Percentiles rank a stretch among this genome's conserved stretches.
Evolutionary conservation across 2,113 vertebrate genomes (phyloP).

Genomic region (Pogona vitticeps): DNA sequence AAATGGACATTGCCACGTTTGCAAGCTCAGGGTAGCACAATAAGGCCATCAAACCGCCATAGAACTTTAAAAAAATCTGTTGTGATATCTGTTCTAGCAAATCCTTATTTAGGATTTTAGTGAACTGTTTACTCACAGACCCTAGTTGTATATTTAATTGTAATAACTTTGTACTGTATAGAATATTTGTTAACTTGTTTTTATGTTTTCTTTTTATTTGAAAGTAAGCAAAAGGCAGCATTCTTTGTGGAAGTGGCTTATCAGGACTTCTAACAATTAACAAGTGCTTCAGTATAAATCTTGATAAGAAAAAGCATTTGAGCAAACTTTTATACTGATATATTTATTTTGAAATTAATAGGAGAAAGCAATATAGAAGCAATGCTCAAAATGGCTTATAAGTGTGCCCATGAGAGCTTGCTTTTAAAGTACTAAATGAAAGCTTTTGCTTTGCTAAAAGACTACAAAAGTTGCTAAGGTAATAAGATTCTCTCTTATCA

Average conservation of each 20-base stretch:
- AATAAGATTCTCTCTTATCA: slow-evolving; percentile 75
- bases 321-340: slow-evolving; percentile 49
- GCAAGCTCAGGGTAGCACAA: slow-evolving; percentile 39
- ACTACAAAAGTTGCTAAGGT: slow-evolving; percentile 77
- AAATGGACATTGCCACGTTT: slow-evolving; percentile 37
- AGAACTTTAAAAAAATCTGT: slow-evolving; percentile 38
- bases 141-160: slow-evolving; percentile 51
- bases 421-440: slow-evolving; percentile 74
- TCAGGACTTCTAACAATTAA: slow-evolving; percentile 68
- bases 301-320: slow-evolving; percentile 54
- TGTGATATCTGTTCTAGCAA: slow-evolving; percentile 39
- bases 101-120: slow-evolving; percentile 45
- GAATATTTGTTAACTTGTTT: slow-evolving; percentile 77
- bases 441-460: slow-evolving; percentile 76
- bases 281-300: slow-evolving; percentile 65
- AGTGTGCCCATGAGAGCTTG: slow-evolving; percentile 70
- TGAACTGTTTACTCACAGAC: slow-evolving; percentile 56
- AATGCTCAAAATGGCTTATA: slow-evolving; percentile 69
- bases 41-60: slow-evolving; percentile 37
- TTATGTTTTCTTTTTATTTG: slow-evolving; percentile 61
- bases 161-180: slow-evolving; percentile 65
- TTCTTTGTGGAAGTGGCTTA: slow-evolving; percentile 60
- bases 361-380: slow-evolving; percentile 58
- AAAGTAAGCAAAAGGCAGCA: slow-evolving; percentile 54
- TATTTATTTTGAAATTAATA: slow-evolving; percentile 70